Base-by-base conservation (phyloP, 2,113 vertebrate genomes). In the Tricholaema leucomelas region DNA sequence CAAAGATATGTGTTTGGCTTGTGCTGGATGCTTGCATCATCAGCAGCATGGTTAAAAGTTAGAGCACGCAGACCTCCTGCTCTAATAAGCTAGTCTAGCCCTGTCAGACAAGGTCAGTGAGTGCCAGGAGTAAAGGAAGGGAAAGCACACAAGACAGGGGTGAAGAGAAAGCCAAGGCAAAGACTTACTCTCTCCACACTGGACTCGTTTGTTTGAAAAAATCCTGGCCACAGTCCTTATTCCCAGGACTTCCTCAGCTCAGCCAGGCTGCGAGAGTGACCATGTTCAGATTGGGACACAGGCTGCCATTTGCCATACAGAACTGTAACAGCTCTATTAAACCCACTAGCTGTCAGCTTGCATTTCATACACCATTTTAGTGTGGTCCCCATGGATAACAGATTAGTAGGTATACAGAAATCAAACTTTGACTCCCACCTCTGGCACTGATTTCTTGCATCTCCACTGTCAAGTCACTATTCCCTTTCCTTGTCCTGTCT, bases 341-440 rank as follows among this genome's bases (percentile, higher is more conserved):
- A 81, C n/a, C 35, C 0, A 0, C 28, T 61, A 19, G 59, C 64
- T 92, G 71, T 61, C 64, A 70, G 30, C 60, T 72, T 70, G 77
- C 2, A 4, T 48, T 55, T 81, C 81, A 75, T n/a, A 21, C 0
- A 5, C 18, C 0, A 2, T 19, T 16, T 16, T 48, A 35, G 21
- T 50, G 55, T 44, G 74, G 69, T 67, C 59, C 31, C n/a, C 27
- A 33, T 36, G 35, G 54, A 60, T 38, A 61, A 64, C 10, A 78
- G 65, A 81, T 63, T 28, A 91, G 46, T 46, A 64, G n/a, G n/a
- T 14, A 66, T 48, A 38, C 58, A 65, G 63, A 91, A 79, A 81
- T 35, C 70, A 78, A 54, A 69, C 70, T 46, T 56, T 23, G 63
- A n/a, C 54, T 90, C 50, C 36, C 23, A 63, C 36, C 63, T 72